These are phyloP conservation scores for Sturmia bella DNA, from an alignment of 2,888 invertebrate genomes.

Conservation along the genomic window DNA sequence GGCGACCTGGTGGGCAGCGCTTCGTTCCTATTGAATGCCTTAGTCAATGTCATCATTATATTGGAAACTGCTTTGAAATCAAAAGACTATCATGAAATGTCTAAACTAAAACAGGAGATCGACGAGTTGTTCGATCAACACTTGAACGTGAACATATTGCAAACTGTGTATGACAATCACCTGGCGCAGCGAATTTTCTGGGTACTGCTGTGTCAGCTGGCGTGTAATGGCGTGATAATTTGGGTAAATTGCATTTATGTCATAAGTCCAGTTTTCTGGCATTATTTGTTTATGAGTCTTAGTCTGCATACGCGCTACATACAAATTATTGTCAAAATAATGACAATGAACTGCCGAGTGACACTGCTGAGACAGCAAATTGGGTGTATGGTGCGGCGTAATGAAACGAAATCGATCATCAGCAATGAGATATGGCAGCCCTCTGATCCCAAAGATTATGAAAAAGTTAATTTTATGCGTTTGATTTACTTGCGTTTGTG, in stretches of 20 bases:
- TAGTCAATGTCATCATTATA: slow-evolving; percentile 58
- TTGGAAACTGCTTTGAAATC: slow-evolving; percentile 67
- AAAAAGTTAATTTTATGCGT: slow-evolving; percentile 67
- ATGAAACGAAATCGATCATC: slow-evolving; percentile 48
- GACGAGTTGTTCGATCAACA: slow-evolving; percentile 39
- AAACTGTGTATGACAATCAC: background rate
- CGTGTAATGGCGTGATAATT: slow-evolving; percentile 48
- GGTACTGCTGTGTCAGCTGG: slow-evolving; percentile 8
- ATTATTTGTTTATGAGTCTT: slow-evolving; percentile 17
- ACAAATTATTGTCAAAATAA: slow-evolving; percentile 48
- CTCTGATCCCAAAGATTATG: slow-evolving; percentile 69
- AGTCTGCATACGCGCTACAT: slow-evolving; percentile 49
- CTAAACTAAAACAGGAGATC: slow-evolving; percentile 33
- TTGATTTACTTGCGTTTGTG: slow-evolving; percentile 68
- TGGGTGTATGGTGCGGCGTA: background rate
- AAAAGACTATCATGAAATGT: slow-evolving; percentile 5
- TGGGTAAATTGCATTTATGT: slow-evolving; percentile 50
- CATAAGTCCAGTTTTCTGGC: slow-evolving; percentile 52
- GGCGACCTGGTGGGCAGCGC: slow-evolving; percentile 66
- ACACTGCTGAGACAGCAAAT: slow-evolving; percentile 31
- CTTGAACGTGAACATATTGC: background rate
- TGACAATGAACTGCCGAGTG: slow-evolving; percentile 31
- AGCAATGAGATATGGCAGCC: slow-evolving; percentile 58
- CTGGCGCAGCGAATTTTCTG: background rate
- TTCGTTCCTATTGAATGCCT: slow-evolving; percentile 60